Evolutionary conservation across 2,888 invertebrate species (phyloP).

Genomic region (Andrena trimmerana): DNA sequence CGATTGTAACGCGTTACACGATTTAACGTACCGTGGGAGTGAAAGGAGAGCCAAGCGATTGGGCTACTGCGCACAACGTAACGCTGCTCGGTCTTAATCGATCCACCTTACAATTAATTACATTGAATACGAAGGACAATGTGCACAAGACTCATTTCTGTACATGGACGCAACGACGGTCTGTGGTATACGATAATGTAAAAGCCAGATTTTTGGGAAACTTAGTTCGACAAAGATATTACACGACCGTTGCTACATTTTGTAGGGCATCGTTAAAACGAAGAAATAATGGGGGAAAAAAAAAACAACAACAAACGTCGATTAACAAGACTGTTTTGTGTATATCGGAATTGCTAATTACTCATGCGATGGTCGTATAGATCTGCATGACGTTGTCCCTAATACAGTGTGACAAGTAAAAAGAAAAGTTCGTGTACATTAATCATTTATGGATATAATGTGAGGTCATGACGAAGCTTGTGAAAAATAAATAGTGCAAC

Average conservation of each 20-base stretch:
- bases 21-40: neutral
- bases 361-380: conserved; percentile 55
- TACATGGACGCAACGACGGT: conserved; percentile 43
- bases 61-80: conserved; percentile 55
- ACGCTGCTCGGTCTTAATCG: conserved; percentile 41
- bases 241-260: conserved; percentile 58
- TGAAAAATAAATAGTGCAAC: conserved; percentile 64
- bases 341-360: conserved; percentile 54
- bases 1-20: conserved; percentile 19
- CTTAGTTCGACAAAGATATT: conserved; percentile 48
- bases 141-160: conserved; percentile 58
- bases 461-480: conserved; percentile 66
- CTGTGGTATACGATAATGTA: conserved; percentile 49
- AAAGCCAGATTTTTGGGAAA: conserved; percentile 36
- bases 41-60: conserved; percentile 14
- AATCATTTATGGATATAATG: conserved; percentile 66
- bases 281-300: conserved; percentile 35
- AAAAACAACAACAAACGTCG: conserved; percentile 33
- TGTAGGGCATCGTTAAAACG: conserved; percentile 45
- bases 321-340: conserved; percentile 59
- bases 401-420: conserved; percentile 56
- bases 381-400: conserved; percentile 61
- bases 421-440: conserved; percentile 66
- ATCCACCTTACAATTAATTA: conserved; percentile 42
- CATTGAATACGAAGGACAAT: conserved; percentile 38